Percentiles rank a stretch among this genome's conserved stretches.
Evolutionary conservation across 2,797 vertebrate species (phyloP).

Genomic region (Molossus alvarezi): DNA sequence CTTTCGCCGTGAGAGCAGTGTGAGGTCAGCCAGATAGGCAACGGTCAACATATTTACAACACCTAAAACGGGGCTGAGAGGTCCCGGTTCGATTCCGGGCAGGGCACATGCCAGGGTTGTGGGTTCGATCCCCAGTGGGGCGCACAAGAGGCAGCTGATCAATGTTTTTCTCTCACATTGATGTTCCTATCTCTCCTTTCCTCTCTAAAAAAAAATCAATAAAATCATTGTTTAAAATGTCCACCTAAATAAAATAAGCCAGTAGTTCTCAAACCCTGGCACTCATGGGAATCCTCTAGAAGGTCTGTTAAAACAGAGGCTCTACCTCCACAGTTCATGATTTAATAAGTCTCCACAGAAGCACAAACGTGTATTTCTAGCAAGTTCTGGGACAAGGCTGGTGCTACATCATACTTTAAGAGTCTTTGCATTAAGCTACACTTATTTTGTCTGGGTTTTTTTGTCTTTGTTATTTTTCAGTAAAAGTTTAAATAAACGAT

Average conservation of each 20-base stretch:
- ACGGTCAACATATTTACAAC: background rate
- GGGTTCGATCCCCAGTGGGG: no score
- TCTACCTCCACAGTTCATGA: background rate
- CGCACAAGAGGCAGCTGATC: no score
- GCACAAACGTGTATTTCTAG: background rate
- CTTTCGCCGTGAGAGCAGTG: no score
- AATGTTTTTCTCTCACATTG: no score
- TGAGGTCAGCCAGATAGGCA: background rate
- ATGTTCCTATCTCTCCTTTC: no score
- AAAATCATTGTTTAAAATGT: background rate
- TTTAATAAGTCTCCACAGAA: background rate
- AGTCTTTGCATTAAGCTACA: background rate
- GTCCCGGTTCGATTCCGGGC: no score
- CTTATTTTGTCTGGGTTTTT: background rate
- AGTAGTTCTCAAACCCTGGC: background rate
- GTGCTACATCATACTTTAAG: background rate
- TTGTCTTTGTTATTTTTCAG: constrained; percentile 27
- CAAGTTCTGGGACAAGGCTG: background rate
- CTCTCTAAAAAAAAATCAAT: no score
- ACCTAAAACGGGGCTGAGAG: background rate
- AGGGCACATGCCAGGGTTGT: no score
- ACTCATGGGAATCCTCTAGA: background rate
- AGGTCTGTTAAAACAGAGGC: background rate
- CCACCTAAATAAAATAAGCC: background rate
- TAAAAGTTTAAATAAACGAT: constrained; percentile 2